These are phyloP conservation scores for Dexiosoma caninum DNA, from an alignment of 2,888 invertebrate species.

Conservation along the genomic window DNA sequence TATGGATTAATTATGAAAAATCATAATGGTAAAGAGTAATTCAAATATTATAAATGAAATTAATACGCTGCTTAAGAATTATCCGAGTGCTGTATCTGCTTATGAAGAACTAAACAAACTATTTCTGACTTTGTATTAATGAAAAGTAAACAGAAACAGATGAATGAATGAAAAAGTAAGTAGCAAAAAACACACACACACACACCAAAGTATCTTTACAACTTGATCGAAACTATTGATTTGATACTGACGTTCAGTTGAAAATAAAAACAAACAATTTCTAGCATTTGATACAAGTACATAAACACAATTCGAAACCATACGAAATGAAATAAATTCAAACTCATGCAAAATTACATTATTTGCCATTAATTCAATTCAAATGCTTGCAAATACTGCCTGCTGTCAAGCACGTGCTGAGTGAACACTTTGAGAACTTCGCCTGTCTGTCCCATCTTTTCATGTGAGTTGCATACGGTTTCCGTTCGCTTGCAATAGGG, in stretches of 20 bases:
- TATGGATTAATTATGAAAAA: background rate
- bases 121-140: constrained; percentile 11
- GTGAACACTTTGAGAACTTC: constrained; percentile 20
- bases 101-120: constrained; percentile 27
- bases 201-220: constrained; percentile 1
- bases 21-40: constrained; percentile 10
- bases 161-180: background rate
- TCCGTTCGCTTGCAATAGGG: constrained; percentile 48
- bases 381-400: constrained; percentile 16
- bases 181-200: background rate
- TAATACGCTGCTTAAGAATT: background rate
- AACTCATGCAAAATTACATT: background rate
- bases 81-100: constrained; percentile 1
- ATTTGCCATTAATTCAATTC: background rate
- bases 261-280: constrained; percentile 11
- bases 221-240: constrained; percentile 37
- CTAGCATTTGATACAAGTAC: constrained; percentile 4
- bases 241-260: constrained; percentile 15
- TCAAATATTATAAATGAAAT: background rate
- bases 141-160: constrained; percentile 19
- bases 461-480: constrained; percentile 35
- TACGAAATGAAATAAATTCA: background rate
- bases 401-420: constrained; percentile 49
- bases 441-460: background rate
- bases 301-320: background rate